Conservation (phyloP, 2,888 invertebrate genomes). For the Sympetrum striolatum region DNA sequence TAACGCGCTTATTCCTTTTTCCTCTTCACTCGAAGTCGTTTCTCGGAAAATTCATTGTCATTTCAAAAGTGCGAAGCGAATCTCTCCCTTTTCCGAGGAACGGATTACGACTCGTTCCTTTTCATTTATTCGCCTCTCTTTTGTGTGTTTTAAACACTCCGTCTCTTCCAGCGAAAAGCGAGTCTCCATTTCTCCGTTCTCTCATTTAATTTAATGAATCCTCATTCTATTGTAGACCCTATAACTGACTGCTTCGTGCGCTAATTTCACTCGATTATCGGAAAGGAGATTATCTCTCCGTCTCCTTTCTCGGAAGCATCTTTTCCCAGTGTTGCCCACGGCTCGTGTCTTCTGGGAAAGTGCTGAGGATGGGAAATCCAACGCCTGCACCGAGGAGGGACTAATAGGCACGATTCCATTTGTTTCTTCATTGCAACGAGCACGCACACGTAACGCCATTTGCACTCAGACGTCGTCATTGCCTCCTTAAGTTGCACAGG, state of each 20-base stretch:
- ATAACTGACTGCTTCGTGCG: not conserved
- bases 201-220: not conserved
- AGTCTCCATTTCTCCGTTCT: not conserved
- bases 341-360: constrained; percentile 31
- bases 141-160: not conserved
- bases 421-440: not conserved
- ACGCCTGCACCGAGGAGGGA: not conserved
- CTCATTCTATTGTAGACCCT: not conserved
- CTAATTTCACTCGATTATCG: not conserved
- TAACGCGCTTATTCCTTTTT: not conserved
- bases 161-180: not conserved
- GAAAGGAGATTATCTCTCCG: not conserved
- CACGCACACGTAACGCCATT: not conserved
- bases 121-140: not conserved
- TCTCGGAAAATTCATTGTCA: not conserved
- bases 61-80: not conserved
- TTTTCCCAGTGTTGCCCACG: not conserved
- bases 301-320: constrained; percentile 10
- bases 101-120: not conserved
- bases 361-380: constrained; percentile 12
- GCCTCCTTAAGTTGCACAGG: not conserved
- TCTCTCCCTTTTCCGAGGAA: not conserved
- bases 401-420: not conserved
- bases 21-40: not conserved
- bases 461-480: not conserved